These are phyloP conservation scores for Neostethus bicornis DNA, from an alignment of 2,797 vertebrate genomes.

Conservation along the genomic window DNA sequence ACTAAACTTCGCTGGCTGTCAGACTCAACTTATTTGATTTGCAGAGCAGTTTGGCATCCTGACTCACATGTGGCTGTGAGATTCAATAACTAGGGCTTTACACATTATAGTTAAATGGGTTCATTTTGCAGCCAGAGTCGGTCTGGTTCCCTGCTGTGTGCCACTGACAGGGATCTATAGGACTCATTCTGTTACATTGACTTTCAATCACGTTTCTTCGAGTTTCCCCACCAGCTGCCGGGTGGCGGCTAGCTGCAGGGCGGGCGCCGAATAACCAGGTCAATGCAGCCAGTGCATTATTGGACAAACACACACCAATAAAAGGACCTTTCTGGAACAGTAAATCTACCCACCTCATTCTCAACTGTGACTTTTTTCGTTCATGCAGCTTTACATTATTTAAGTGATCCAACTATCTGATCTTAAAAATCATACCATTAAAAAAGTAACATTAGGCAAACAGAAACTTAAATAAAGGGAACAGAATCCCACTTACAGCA, in stretches of 20 bases:
- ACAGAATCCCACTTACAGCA: neutral
- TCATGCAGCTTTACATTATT: too few species aligned
- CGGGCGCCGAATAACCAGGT: slow-evolving; percentile 49
- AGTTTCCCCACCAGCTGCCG: slow-evolving; percentile 45
- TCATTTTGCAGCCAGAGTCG: slow-evolving; percentile 57
- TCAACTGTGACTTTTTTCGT: slow-evolving; percentile 25
- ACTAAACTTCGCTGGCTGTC: slow-evolving; percentile 34
- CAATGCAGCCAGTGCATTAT: slow-evolving; percentile 43
- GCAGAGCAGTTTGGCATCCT: slow-evolving; percentile 30
- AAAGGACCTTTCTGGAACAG: slow-evolving; percentile 31
- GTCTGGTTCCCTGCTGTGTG: slow-evolving; percentile 44
- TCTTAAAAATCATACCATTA: neutral
- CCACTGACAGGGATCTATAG: slow-evolving; percentile 62
- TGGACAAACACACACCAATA: slow-evolving; percentile 23
- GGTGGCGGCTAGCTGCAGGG: slow-evolving; percentile 55
- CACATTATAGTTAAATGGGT: slow-evolving; percentile 66
- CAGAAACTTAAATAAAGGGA: slow-evolving; percentile 3
- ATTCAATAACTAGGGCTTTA: slow-evolving; percentile 57
- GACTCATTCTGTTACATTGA: slow-evolving; percentile 68
- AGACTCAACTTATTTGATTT: slow-evolving; percentile 42
- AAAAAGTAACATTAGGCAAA: slow-evolving; percentile 4
- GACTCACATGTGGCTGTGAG: slow-evolving; percentile 33
- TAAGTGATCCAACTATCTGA: too few species aligned
- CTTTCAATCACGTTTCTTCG: slow-evolving; percentile 67
- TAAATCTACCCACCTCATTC: slow-evolving; percentile 27